phyloP scores from a whole-genome alignment of 2,888 invertebrate genomes.

The Suillia variegata region DNA sequence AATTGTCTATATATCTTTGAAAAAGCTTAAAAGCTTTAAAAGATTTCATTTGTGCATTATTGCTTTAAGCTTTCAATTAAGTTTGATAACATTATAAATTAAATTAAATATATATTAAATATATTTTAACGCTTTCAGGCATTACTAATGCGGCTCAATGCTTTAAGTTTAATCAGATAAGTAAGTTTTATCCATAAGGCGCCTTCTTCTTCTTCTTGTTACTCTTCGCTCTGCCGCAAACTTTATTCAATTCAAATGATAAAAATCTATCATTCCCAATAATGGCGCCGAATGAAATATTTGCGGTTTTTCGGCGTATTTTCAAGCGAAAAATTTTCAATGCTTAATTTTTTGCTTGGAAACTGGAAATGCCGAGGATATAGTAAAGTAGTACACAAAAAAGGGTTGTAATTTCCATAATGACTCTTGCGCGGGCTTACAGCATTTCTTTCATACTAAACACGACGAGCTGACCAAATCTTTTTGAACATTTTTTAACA shows the following conservation, averaged over 20 bases:
- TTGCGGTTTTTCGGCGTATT: constrained; percentile 26
- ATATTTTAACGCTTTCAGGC: too few species aligned
- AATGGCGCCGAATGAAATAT: constrained; percentile 29
- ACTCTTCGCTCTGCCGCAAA: not conserved
- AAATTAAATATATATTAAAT: too few species aligned
- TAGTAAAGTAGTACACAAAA: constrained; percentile 6
- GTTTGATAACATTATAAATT: too few species aligned
- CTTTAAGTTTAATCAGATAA: too few species aligned
- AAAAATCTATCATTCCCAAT: constrained; percentile 32
- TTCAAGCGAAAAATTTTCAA: not conserved
- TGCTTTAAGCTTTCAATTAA: too few species aligned
- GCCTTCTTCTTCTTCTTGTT: constrained; percentile 8
- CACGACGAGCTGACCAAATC: constrained; percentile 1
- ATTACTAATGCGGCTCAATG: too few species aligned
- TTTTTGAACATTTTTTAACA: constrained; percentile 33
- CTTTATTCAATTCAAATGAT: constrained; percentile 32
- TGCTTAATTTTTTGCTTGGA: not conserved
- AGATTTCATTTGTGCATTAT: too few species aligned
- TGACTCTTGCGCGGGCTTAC: constrained; percentile 17
- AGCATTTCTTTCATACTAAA: too few species aligned
- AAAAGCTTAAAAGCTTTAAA: too few species aligned
- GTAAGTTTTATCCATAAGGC: too few species aligned
- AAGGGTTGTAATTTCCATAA: constrained; percentile 38
- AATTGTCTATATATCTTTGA: too few species aligned
- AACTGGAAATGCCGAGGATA: too few species aligned